Evolutionary conservation across 2,113 vertebrate genomes (phyloP), one percentile per base, ranked within the genome.

Genomic region (Rattus rattus): DNA sequence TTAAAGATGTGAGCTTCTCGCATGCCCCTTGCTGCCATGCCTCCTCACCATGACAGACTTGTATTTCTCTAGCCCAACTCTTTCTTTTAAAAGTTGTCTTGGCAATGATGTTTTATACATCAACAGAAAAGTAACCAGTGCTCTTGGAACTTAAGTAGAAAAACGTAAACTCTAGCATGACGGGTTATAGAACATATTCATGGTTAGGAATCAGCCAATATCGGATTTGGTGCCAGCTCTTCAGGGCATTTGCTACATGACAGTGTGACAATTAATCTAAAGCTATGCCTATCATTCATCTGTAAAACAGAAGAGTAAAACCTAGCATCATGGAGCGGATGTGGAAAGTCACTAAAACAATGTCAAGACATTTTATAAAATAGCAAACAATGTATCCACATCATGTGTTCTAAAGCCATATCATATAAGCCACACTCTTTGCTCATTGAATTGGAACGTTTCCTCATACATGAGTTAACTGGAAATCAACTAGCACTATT

Each of bases 321-420:
- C 52, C 56, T 56, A 7, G 20, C 36, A 16, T 12, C 11, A 59
- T 49, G 81, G 54, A 96, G 33, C 56, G 49, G 2, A 54, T 86
- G 14, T 80, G 7, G 14, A 79, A 75, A 70, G 54, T 90, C 94
- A 95, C 63, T 94, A 39, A 94, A 56, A 73, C 20, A 88, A 86
- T 83, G 84, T 73, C 19, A 96, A 90, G 83, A 65, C 2, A 90
- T 28, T 93, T 91, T 75, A 70, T 90, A 88, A 94, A 92, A 85
- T 83, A 24, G 30, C 14, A 88, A 84, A 76, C 52, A 83, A 30
- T 4, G 54, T 85, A 70, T 47, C 12, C 56, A 33, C 54, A 61
- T 61, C 69, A 76, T 72, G 56, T 26, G 61, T 65, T 84, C 17
- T 85, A 94, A 89, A 85, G 91, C 8, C 36, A 47, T 65, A 26